Evolutionary conservation across 2,888 invertebrate genomes (phyloP).

Genomic region (Athalia rosae): DNA sequence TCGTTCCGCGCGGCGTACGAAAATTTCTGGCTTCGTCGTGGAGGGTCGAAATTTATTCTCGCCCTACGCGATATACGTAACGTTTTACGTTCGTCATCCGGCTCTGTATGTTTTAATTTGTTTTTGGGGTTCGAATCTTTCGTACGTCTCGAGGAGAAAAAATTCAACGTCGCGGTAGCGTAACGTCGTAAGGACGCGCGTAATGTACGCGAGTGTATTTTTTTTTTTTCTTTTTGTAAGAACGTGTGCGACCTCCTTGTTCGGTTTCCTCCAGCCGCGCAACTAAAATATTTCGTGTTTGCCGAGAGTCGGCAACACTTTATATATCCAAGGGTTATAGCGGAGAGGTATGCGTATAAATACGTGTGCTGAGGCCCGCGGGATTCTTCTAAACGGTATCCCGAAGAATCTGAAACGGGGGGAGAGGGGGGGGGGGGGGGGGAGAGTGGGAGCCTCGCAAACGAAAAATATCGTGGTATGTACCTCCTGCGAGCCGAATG

Average conservation of each 20-base stretch:
- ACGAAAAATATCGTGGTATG: constrained; percentile 41
- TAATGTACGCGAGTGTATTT: neutral
- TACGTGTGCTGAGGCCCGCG: constrained; percentile 18
- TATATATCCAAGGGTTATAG: constrained; percentile 47
- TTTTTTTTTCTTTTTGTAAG: no score
- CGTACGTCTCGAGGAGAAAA: no score
- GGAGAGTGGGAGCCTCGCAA: constrained; percentile 34
- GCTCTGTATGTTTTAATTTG: no score
- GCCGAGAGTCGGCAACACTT: constrained; percentile 52
- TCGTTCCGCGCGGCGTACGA: constrained; percentile 10
- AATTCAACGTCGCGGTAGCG: no score
- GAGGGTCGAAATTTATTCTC: no score
- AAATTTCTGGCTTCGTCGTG: neutral
- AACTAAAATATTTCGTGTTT: constrained; percentile 43
- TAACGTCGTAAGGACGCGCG: no score
- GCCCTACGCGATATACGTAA: no score
- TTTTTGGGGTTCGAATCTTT: no score
- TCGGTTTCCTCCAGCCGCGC: constrained; percentile 3
- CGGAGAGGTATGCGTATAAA: constrained; percentile 1
- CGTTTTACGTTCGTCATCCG: no score
- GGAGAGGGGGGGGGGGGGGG: no score
- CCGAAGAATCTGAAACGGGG: constrained; percentile 40
- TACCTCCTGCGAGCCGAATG: neutral
- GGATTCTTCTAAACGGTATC: constrained; percentile 37
- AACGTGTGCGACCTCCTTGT: neutral